Evolutionary conservation across 2,797 vertebrate genomes (phyloP), one percentile per base, ranked within the genome.

Genomic region (Aphelocoma californica): DNA sequence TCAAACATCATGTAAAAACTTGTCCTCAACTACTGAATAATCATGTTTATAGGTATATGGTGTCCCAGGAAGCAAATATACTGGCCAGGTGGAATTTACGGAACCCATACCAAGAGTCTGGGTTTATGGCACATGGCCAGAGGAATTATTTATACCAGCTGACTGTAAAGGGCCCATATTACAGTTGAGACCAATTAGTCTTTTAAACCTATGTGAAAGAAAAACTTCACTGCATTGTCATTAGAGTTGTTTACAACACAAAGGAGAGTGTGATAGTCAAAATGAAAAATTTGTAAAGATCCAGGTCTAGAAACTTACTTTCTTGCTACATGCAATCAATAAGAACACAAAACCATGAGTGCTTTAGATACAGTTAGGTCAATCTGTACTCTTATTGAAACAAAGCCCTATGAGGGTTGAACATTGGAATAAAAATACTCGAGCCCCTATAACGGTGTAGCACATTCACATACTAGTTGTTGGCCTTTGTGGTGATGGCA

Each of bases 221-320:
- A 74, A 57, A 67, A 3, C n/a, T 64, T 47, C 19, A 42, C n/a
- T 53, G 8, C 1, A 0, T 67, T 17, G 8, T 74, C 11, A 1
- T 78, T 56, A 53, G 10, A 51, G 19, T 18, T 64, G 18, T 28
- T 86, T 74, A 34, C 18, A 29, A 19, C 50, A 60, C 47, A 69
- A 82, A 80, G 11, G 5, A 84, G 32, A 77, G 7, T 13, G 5
- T 62, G 20, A 38, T 4, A 81, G 44, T 34, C 38, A 90, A 86
- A 86, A 88, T 51, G 4, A 47, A 78, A 57, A 29, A 34, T 2
- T 1, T 82, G 19, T 64, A 40, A 78, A 65, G 18, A 36, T 65
- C 16, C 16, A 65, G 31, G 20, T 71, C 34, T 38, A 83, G 40
- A 86, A 78, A 20, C 34, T 61, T 54, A 15, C 19, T 67, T 78